Percentiles rank a stretch among this genome's conserved stretches.
Evolutionary conservation across 2,797 vertebrate species (phyloP).

Genomic region (Avahi laniger): DNA sequence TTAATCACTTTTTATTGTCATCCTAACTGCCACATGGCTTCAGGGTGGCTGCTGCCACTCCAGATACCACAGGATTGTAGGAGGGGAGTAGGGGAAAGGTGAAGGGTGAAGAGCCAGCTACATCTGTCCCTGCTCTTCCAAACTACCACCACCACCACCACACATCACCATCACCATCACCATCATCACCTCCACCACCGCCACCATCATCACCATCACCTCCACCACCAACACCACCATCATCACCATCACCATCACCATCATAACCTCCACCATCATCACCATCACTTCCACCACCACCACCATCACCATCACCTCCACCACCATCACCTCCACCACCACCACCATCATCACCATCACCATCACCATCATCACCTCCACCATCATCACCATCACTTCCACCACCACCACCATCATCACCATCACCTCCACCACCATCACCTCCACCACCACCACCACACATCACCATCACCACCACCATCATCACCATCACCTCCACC

Average conservation of each 20-base stretch:
- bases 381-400: rapidly evolving
- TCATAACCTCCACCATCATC: rapidly evolving
- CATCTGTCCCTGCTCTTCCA: neutral
- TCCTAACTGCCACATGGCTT: neutral
- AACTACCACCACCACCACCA: neutral
- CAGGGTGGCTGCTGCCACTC: neutral
- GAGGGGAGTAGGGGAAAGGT: neutral
- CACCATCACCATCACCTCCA: rapidly evolving
- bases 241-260: rapidly evolving
- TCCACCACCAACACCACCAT: rapidly evolving
- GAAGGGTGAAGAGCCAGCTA: neutral
- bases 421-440: rapidly evolving
- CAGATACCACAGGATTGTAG: neutral
- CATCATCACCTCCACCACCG: neutral
- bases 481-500: rapidly evolving
- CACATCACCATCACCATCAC: rapidly evolving
- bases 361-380: rapidly evolving
- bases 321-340: rapidly evolving
- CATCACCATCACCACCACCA: rapidly evolving
- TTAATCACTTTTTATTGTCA: neutral
- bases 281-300: rapidly evolving
- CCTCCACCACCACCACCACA: rapidly evolving
- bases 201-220: rapidly evolving
- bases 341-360: rapidly evolving
- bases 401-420: rapidly evolving